Evolutionary conservation across 2,797 vertebrate species (phyloP).

Genomic region (Smutsia temminckii): DNA sequence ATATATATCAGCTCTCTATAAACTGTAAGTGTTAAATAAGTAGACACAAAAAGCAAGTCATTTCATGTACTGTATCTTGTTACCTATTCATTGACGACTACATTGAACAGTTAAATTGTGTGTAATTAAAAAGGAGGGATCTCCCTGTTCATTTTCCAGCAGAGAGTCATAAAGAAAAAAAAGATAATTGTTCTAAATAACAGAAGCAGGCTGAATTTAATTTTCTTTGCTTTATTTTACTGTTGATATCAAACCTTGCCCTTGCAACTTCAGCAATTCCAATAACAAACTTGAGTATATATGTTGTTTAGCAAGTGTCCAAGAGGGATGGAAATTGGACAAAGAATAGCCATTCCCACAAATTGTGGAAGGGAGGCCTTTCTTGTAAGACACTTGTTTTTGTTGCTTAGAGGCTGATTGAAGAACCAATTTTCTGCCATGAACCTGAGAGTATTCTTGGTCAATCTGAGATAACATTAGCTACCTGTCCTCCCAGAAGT

Average conservation of each 20-base stretch:
- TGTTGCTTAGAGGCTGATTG: background rate
- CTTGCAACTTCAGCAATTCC: background rate
- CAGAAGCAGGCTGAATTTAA: background rate
- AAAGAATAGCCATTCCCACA: background rate
- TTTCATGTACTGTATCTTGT: background rate
- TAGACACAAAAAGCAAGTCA: background rate
- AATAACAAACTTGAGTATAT: background rate
- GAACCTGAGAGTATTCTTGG: background rate
- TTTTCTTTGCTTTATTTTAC: conserved; percentile 41
- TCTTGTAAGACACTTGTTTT: background rate
- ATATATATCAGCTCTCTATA: background rate
- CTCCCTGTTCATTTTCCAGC: background rate
- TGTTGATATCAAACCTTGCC: conserved; percentile 1
- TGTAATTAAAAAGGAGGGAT: background rate
- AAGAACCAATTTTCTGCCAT: background rate
- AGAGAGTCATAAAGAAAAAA: conserved; percentile 25
- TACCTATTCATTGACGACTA: background rate
- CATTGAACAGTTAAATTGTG: background rate
- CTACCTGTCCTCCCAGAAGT: background rate
- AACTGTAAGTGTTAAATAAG: background rate
- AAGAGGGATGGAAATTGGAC: background rate
- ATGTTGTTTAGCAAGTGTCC: background rate
- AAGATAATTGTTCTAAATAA: conserved; percentile 43
- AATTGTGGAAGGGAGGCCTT: background rate
- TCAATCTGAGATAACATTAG: background rate